phyloP scores from a whole-genome alignment of 1,140 invertebrate genomes.

The Geopemphigus sp. region DNA sequence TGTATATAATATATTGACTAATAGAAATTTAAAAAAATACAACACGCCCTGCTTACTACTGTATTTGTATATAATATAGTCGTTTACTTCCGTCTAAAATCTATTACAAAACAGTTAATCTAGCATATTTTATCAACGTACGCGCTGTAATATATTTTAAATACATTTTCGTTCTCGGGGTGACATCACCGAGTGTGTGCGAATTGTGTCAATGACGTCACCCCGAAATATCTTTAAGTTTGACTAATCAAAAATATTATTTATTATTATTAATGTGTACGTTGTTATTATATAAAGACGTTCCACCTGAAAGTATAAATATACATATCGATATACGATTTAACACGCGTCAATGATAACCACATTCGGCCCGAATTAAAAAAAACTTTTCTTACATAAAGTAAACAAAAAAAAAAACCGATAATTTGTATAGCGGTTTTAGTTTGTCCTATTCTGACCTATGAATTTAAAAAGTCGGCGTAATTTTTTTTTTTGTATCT shows the following conservation, averaged over 20 bases:
- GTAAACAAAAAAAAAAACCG: no score
- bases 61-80: background rate
- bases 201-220: background rate
- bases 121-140: background rate
- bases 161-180: background rate
- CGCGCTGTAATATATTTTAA: background rate
- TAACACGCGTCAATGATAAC: no score
- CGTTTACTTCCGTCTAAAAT: background rate
- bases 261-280: background rate
- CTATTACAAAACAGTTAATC: background rate
- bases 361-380: no score
- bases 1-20: no score
- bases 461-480: no score
- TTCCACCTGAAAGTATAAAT: background rate
- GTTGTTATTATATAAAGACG: background rate
- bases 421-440: no score
- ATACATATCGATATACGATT: background rate
- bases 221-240: background rate
- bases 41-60: no score
- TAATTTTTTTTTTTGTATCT: background rate
- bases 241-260: background rate
- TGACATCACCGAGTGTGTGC: slow-evolving; percentile 10
- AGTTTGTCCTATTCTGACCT: background rate
- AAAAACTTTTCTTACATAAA: no score
- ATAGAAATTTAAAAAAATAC: no score